These are phyloP conservation scores for Drosophila athabasca DNA, from an alignment of 1,140 invertebrate genomes.

Conservation along the genomic window DNA sequence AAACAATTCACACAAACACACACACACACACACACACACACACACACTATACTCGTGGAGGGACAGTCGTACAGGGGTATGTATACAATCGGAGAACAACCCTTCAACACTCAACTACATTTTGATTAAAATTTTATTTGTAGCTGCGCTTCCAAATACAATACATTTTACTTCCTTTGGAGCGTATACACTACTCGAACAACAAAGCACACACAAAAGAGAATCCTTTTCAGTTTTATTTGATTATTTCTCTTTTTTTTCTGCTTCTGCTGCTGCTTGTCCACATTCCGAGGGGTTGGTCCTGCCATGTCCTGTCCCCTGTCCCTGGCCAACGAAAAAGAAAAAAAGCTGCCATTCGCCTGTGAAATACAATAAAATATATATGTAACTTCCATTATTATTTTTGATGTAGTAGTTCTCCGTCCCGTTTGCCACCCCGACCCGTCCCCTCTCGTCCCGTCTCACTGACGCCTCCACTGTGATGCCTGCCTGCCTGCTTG, in stretches of 20 bases:
- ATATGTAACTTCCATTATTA: constrained; percentile 74
- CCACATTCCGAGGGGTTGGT: constrained; percentile 41
- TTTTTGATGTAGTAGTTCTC: constrained; percentile 47
- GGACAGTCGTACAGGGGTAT: constrained; percentile 1
- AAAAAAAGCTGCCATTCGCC: constrained; percentile 53
- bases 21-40: constrained; percentile 25
- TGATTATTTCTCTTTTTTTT: constrained; percentile 36
- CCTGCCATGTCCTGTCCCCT: constrained; percentile 37
- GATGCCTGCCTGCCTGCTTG: no score
- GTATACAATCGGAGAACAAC: constrained; percentile 61
- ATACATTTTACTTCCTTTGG: constrained; percentile 75
- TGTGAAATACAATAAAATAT: constrained; percentile 74
- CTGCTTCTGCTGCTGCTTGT: constrained; percentile 40
- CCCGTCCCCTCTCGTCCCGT: neutral
- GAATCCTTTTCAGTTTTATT: constrained; percentile 67
- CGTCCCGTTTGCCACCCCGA: constrained; percentile 23
- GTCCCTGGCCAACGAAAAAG: constrained; percentile 1
- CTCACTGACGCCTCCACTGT: constrained; percentile 25
- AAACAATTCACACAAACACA: constrained; percentile 66
- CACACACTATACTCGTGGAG: neutral
- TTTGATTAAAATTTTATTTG: constrained; percentile 81
- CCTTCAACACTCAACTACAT: constrained; percentile 81
- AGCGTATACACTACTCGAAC: constrained; percentile 65
- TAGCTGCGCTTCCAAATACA: constrained; percentile 69
- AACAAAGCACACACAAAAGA: constrained; percentile 76